Conservation (phyloP, 2,797 vertebrate species). For the Chloroceryle amazona region DNA sequence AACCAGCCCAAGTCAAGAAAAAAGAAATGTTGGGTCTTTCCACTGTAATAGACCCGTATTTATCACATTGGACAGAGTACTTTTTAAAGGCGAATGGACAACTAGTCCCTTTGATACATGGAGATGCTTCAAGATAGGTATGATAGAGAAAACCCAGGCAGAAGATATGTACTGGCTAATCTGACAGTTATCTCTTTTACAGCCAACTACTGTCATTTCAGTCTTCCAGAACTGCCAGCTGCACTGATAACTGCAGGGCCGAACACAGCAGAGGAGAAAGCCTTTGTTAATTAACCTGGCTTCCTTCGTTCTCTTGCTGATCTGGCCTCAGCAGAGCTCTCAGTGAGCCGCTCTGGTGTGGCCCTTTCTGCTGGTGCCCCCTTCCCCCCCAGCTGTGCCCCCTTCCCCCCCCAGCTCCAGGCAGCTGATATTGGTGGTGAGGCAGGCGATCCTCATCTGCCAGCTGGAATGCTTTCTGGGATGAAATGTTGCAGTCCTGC, state of each 20-base stretch:
- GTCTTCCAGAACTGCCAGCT: constrained; percentile 41
- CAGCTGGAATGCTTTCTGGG: neutral
- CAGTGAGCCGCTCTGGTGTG: neutral
- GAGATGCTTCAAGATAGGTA: constrained; percentile 66
- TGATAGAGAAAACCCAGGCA: constrained; percentile 44
- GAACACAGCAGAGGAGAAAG: constrained; percentile 4
- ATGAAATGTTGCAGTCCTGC: neutral
- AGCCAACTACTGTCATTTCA: constrained; percentile 53
- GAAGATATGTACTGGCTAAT: constrained; percentile 39
- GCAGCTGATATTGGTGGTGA: neutral
- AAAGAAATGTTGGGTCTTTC: constrained; percentile 20
- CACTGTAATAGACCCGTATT: constrained; percentile 20
- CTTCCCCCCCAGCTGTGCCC: too few relatives aligned
- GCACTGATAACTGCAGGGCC: neutral
- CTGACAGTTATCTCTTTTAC: constrained; percentile 62
- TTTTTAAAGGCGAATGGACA: constrained; percentile 56
- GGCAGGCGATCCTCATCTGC: neutral
- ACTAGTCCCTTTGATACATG: constrained; percentile 45
- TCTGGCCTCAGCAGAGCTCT: neutral
- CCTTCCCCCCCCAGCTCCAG: neutral
- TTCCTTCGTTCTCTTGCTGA: neutral
- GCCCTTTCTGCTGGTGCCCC: neutral
- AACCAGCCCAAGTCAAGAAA: neutral
- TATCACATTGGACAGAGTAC: neutral
- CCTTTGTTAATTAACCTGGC: constrained; percentile 40